Percentiles rank a stretch among this genome's conserved stretches.
These are phyloP conservation scores for Macrocentrus cingulum DNA, from an alignment of 1,140 invertebrate genomes.

Conservation along the genomic window DNA sequence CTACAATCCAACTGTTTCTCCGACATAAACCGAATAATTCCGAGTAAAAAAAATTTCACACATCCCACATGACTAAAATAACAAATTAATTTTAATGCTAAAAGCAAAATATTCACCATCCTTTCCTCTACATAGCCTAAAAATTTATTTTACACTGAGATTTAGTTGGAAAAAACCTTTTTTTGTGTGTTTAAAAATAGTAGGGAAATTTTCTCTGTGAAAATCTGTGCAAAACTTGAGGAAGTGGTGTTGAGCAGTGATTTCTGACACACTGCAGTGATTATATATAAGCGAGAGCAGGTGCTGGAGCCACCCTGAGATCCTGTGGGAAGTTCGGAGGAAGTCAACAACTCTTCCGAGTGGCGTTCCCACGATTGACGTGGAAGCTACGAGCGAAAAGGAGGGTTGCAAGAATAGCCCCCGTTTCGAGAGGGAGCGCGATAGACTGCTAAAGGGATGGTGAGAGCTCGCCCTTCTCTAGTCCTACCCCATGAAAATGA, in stretches of 20 bases:
- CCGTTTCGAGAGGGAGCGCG: constrained; percentile 1
- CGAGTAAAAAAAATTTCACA: not conserved
- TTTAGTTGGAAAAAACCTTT: too few relatives aligned
- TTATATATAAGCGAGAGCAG: constrained; percentile 35
- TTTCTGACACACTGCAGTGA: not conserved
- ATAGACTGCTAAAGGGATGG: constrained; percentile 13
- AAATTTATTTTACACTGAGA: too few relatives aligned
- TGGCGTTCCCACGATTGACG: constrained; percentile 57
- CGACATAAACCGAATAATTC: not conserved
- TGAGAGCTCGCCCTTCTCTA: constrained; percentile 13
- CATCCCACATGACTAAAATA: not conserved
- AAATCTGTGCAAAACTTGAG: constrained; percentile 15
- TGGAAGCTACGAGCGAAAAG: not conserved
- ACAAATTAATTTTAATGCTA: too few relatives aligned
- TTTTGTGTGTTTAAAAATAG: too few relatives aligned
- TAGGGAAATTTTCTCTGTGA: too few relatives aligned
- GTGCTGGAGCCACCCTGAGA: constrained; percentile 46
- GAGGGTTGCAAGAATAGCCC: not conserved
- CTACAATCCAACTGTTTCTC: constrained; percentile 22
- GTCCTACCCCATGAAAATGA: constrained; percentile 14
- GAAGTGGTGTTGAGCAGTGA: too few relatives aligned
- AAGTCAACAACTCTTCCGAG: constrained; percentile 60
- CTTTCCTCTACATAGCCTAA: too few relatives aligned
- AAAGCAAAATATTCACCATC: too few relatives aligned
- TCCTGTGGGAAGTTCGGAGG: constrained; percentile 58